These are phyloP conservation scores for Sitta carolinensis DNA, from an alignment of 2,797 vertebrate genomes.

Conservation along the genomic window DNA sequence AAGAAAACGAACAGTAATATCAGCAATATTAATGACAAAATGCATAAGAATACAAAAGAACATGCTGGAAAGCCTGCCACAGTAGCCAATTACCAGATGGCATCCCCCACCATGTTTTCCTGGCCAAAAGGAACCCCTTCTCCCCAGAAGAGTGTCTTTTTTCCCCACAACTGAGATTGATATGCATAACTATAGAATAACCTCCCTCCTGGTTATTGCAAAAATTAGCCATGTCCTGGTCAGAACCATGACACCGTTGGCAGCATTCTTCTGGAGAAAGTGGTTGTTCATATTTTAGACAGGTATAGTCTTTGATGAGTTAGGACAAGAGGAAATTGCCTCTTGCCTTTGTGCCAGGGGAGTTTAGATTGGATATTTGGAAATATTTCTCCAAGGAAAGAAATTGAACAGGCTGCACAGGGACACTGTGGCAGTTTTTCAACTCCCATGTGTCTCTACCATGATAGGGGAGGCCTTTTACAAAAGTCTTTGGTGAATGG, in stretches of 20 bases:
- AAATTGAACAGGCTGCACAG: neutral
- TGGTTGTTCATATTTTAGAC: neutral
- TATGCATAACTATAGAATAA: neutral
- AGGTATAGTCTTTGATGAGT: neutral
- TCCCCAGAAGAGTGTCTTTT: neutral
- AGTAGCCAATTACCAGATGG: neutral
- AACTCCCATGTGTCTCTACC: too few relatives aligned
- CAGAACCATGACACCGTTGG: neutral
- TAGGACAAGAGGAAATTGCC: neutral
- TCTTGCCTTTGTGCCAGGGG: neutral
- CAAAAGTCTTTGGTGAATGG: too few relatives aligned
- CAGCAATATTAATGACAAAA: neutral
- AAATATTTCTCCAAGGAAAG: neutral
- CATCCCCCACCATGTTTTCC: neutral
- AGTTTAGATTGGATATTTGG: neutral
- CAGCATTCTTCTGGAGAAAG: neutral
- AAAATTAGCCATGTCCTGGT: neutral
- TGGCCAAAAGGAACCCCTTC: neutral
- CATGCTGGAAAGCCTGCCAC: neutral
- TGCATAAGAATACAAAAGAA: neutral
- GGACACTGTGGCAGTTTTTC: too few relatives aligned
- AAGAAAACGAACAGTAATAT: neutral
- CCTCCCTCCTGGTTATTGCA: neutral
- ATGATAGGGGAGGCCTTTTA: too few relatives aligned
- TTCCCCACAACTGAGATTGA: neutral